Conservation (phyloP, 2,797 vertebrate genomes). For the Myiotriccus ornatus region DNA sequence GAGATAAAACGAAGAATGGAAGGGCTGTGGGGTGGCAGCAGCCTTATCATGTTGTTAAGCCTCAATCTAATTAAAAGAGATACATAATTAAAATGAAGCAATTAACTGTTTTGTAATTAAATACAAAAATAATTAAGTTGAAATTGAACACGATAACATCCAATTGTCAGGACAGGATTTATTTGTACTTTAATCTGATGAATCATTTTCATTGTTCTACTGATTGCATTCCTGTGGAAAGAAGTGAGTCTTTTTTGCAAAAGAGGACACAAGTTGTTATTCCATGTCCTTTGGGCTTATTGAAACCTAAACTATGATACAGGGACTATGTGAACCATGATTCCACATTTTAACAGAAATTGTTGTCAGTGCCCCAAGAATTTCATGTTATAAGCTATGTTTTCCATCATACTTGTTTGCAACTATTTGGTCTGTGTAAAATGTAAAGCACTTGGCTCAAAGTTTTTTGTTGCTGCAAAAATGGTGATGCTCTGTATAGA, state of each 20-base stretch:
- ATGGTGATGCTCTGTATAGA: background rate
- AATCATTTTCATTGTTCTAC: conserved; percentile 63
- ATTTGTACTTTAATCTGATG: conserved; percentile 71
- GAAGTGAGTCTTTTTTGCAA: background rate
- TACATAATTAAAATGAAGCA: conserved; percentile 71
- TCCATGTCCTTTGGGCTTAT: background rate
- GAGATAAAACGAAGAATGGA: conserved; percentile 25
- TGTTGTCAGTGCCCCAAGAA: background rate
- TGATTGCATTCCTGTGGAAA: conserved; percentile 38
- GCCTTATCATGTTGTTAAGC: conserved; percentile 23
- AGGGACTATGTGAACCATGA: background rate
- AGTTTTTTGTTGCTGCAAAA: background rate
- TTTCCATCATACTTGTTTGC: background rate
- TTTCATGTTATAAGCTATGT: accelerated
- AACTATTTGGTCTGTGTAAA: accelerated
- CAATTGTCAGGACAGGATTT: conserved; percentile 71
- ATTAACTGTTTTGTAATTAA: conserved; percentile 77
- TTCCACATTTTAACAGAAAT: background rate
- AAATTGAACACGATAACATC: conserved; percentile 73
- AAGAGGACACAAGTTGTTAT: background rate
- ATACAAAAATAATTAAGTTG: conserved; percentile 76
- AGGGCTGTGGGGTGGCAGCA: background rate
- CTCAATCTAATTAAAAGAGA: conserved; percentile 68
- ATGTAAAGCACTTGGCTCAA: background rate
- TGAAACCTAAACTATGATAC: background rate